These are phyloP conservation scores for Amphiprion percula DNA, from an alignment of 2,113 vertebrate genomes.

Conservation along the genomic window DNA sequence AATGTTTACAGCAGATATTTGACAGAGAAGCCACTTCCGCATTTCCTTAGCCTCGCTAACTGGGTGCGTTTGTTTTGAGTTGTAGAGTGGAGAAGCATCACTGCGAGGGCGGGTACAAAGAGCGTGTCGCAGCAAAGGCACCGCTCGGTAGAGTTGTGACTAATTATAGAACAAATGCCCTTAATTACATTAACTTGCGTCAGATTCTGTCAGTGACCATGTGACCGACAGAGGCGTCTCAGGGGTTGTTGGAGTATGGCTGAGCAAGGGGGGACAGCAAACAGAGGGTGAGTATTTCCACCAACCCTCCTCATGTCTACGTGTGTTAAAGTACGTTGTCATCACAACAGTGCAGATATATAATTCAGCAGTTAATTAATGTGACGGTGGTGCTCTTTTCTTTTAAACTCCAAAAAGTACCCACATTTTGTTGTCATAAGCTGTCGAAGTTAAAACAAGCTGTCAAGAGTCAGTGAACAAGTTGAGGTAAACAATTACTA, in stretches of 20 bases:
- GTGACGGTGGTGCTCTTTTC: neutral
- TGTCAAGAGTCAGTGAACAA: too few species aligned
- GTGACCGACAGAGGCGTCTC: neutral
- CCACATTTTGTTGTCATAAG: neutral
- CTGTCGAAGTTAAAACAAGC: too few species aligned
- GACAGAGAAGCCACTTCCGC: slow-evolving; percentile 54
- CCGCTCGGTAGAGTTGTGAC: neutral
- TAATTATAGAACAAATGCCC: neutral
- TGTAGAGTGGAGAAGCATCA: rapidly evolving
- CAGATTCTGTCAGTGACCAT: neutral
- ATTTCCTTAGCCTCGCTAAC: neutral
- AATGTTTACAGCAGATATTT: slow-evolving; percentile 22
- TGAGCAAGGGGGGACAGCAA: slow-evolving; percentile 43
- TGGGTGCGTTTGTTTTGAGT: neutral
- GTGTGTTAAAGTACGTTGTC: neutral
- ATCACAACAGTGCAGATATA: neutral
- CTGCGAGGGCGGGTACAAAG: neutral
- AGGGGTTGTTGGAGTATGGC: slow-evolving; percentile 66
- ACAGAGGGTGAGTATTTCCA: slow-evolving; percentile 63
- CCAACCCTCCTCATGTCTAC: neutral
- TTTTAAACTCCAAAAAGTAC: too few species aligned
- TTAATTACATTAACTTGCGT: rapidly evolving
- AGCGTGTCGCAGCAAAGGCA: rapidly evolving
- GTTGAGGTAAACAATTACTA: neutral
- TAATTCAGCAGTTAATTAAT: neutral